Evolutionary conservation across 1,140 invertebrate species (phyloP).

Genomic region (Drosophila ogumai): DNA sequence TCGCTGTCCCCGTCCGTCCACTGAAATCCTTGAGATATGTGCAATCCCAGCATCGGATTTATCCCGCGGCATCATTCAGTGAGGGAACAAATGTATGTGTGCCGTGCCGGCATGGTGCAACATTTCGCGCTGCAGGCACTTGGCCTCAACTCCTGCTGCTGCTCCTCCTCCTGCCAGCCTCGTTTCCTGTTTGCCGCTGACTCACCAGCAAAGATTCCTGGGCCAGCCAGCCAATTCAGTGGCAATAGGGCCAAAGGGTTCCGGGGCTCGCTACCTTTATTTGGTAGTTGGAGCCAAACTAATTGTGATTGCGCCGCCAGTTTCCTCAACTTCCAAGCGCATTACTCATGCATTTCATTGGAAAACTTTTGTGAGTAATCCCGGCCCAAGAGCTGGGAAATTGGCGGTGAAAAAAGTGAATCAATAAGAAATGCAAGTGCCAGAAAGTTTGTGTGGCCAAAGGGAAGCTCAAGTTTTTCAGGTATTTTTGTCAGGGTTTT

Average conservation of each 20-base stretch:
- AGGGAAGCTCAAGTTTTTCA: not conserved
- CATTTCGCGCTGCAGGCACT: conserved; percentile 73
- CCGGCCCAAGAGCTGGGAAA: conserved; percentile 19
- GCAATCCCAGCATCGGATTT: conserved; percentile 24
- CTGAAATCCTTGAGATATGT: conserved; percentile 54
- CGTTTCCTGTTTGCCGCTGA: conserved; percentile 69
- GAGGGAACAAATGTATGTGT: not conserved
- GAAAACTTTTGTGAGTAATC: conserved; percentile 45
- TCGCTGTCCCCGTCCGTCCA: conserved; percentile 19
- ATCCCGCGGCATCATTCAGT: conserved; percentile 9
- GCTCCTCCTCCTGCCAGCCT: conserved; percentile 3
- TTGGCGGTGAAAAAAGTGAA: conserved; percentile 24
- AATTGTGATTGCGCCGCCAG: conserved; percentile 44
- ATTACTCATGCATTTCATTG: conserved; percentile 49
- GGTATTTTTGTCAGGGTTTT: conserved; percentile 7
- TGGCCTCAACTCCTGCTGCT: conserved; percentile 1
- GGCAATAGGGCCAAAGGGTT: conserved; percentile 15
- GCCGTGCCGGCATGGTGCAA: conserved; percentile 61
- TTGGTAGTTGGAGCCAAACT: conserved; percentile 37
- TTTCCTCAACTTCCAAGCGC: conserved; percentile 23
- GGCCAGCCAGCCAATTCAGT: conserved; percentile 20
- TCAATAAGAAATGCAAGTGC: conserved; percentile 19
- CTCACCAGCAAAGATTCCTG: conserved; percentile 33
- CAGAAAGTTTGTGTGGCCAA: conserved; percentile 9
- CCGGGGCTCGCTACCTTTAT: conserved; percentile 10